These are phyloP conservation scores for Nephila pilipes DNA, from an alignment of 1,140 invertebrate species.

Conservation along the genomic window DNA sequence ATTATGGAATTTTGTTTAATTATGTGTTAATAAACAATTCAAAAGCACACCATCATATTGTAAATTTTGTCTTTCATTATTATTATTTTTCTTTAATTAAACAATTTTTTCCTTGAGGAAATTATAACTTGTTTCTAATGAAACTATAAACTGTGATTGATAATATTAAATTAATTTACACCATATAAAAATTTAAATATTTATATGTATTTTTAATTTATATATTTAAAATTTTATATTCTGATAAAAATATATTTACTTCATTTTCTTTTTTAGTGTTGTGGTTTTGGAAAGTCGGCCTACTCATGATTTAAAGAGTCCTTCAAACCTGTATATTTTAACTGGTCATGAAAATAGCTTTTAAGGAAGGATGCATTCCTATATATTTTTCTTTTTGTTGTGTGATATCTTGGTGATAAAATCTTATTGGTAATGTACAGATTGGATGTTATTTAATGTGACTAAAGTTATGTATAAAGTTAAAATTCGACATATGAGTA, in stretches of 20 bases:
- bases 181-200: no score
- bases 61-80: background rate
- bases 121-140: constrained; percentile 10
- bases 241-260: no score
- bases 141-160: constrained; percentile 57
- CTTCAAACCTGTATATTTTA: constrained; percentile 96
- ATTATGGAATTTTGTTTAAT: background rate
- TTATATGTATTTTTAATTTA: no score
- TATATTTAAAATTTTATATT: no score
- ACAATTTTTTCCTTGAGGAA: background rate
- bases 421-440: constrained; percentile 27
- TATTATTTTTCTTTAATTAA: background rate
- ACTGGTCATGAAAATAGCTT: constrained; percentile 92
- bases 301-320: constrained; percentile 88
- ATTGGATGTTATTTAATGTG: constrained; percentile 8
- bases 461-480: background rate
- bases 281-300: constrained; percentile 95
- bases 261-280: constrained; percentile 81
- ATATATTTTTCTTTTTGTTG: constrained; percentile 28
- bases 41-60: background rate
- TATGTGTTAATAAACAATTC: background rate
- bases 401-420: constrained; percentile 64
- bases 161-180: no score
- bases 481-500: background rate
- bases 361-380: constrained; percentile 64